Conservation (phyloP, 2,797 vertebrate species). For the Sarcophilus harrisii region DNA sequence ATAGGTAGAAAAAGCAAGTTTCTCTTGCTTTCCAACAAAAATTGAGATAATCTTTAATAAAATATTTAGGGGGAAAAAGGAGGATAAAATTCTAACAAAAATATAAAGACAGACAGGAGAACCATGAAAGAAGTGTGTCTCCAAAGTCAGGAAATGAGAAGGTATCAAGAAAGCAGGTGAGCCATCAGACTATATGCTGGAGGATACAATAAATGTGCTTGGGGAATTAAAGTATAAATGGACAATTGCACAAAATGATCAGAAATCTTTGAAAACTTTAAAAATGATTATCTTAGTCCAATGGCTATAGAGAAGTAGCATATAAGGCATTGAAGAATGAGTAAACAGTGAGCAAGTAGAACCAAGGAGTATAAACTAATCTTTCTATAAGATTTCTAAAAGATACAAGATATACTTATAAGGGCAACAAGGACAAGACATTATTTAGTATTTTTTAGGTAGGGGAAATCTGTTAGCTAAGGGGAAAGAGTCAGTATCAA, state of each 20-base stretch:
- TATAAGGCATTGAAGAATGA: not conserved
- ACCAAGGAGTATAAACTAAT: not conserved
- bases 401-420: not conserved
- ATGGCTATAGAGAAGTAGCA: not conserved
- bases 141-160: conserved; percentile 56
- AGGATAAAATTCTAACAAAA: not conserved
- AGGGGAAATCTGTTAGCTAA: not conserved
- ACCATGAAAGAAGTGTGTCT: conserved; percentile 45
- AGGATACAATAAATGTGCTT: not conserved
- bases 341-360: not conserved
- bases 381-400: not conserved
- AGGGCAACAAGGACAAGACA: not conserved
- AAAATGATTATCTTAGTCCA: not conserved
- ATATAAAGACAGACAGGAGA: not conserved
- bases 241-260: not conserved
- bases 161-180: not conserved
- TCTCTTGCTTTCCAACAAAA: not conserved
- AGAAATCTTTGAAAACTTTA: not conserved
- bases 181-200: not conserved
- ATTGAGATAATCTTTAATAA: not conserved
- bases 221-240: not conserved
- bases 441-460: not conserved
- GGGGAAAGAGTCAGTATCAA: not conserved
- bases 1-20: not conserved
- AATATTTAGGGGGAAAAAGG: not conserved